A percentile compares a stretch with the other conserved stretches of the same genome.
These are phyloP conservation scores for Pterobdella sp. DNA, from an alignment of 2,888 invertebrate species.

Conservation along the genomic window DNA sequence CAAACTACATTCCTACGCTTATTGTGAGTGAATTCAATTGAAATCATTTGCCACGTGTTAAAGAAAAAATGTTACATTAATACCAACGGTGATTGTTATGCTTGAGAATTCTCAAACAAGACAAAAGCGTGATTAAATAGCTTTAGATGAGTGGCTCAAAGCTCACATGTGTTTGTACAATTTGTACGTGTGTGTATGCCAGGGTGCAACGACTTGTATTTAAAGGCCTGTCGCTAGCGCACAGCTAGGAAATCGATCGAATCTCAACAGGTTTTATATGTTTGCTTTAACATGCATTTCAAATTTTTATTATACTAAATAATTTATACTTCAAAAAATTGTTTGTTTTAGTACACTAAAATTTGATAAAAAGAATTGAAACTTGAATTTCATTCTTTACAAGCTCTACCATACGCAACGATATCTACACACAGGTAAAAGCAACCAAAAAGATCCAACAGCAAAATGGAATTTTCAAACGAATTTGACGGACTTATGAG, in stretches of 20 bases:
- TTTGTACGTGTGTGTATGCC: slow-evolving; percentile 1
- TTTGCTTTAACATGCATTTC: background rate
- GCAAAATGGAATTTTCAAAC: slow-evolving; percentile 1
- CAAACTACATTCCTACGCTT: too few species aligned
- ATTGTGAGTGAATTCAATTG: too few species aligned
- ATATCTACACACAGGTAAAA: background rate
- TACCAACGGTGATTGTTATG: too few species aligned
- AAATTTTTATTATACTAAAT: too few species aligned
- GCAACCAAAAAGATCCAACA: background rate
- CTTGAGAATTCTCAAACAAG: too few species aligned
- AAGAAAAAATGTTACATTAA: too few species aligned
- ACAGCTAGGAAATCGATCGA: slow-evolving; percentile 3
- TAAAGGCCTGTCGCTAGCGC: slow-evolving; percentile 3
- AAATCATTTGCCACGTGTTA: too few species aligned
- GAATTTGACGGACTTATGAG: slow-evolving; percentile 21
- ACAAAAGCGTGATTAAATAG: too few species aligned
- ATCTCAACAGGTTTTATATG: background rate
- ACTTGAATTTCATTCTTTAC: background rate
- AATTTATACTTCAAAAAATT: too few species aligned
- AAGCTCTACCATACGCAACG: background rate
- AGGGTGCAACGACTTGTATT: background rate
- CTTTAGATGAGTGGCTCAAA: too few species aligned
- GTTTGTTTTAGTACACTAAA: too few species aligned
- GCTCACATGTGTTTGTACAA: background rate
- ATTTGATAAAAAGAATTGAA: background rate